Conservation (phyloP, 2,113 vertebrate genomes). For the Fregata magnificens region DNA sequence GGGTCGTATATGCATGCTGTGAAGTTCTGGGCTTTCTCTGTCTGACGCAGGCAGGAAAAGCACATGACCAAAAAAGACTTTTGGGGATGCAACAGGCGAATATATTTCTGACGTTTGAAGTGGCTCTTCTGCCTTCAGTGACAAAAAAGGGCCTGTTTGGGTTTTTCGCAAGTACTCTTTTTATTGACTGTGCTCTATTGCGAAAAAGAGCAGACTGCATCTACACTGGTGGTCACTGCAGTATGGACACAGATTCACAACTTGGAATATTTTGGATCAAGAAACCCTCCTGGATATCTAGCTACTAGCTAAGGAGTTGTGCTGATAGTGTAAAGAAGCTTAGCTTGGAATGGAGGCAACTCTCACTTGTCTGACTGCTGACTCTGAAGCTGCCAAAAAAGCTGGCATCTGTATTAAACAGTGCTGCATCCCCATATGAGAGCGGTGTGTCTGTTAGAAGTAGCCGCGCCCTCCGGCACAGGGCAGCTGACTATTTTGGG, state of each 20-base stretch:
- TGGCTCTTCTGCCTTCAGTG: not conserved
- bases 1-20: too few species aligned
- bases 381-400: not conserved
- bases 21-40: not conserved
- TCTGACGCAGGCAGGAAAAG: not conserved
- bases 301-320: not conserved
- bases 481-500: not conserved
- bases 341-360: not conserved
- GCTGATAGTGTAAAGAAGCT: not conserved
- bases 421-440: not conserved
- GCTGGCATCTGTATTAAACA: not conserved
- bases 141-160: not conserved
- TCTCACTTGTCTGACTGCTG: too few species aligned
- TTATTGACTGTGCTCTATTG: accelerated
- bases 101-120: not conserved
- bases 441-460: not conserved
- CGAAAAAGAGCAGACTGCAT: not conserved
- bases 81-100: not conserved
- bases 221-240: not conserved
- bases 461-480: not conserved
- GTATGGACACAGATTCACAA: not conserved
- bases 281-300: not conserved
- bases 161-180: not conserved
- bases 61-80: not conserved
- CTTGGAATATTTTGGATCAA: not conserved